Conservation (phyloP, 2,113 vertebrate species). For the Pipra filicauda region DNA sequence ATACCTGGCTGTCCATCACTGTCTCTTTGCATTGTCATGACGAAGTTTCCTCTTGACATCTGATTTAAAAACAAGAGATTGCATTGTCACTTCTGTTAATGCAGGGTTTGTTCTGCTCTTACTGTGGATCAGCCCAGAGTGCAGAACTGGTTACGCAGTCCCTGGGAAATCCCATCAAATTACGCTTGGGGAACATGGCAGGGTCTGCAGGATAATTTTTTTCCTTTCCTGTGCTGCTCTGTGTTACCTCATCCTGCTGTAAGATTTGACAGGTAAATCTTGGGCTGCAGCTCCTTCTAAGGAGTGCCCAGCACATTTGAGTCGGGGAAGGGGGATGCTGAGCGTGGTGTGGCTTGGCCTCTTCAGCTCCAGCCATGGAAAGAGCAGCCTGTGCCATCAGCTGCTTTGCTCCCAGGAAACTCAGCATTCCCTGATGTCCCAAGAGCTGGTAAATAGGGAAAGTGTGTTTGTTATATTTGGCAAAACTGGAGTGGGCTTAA, state of each 20-base stretch:
- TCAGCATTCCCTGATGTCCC: neutral
- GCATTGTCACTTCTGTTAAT: neutral
- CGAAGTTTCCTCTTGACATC: neutral
- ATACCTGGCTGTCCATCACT: neutral
- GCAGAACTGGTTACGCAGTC: neutral
- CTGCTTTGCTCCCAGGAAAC: neutral
- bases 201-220: neutral
- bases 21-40: neutral
- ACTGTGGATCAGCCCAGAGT: neutral
- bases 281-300: neutral
- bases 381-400: neutral
- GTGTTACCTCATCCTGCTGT: neutral
- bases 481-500: neutral
- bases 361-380: neutral
- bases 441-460: constrained; percentile 14
- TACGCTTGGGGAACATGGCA: neutral
- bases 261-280: neutral
- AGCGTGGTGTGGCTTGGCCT: accelerated
- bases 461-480: neutral
- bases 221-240: neutral
- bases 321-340: neutral
- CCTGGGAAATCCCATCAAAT: neutral
- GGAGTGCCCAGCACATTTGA: neutral
- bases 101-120: neutral
- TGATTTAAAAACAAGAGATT: neutral